Conservation (phyloP, 2,113 vertebrate genomes). For the Pangasianodon hypophthalmus region DNA sequence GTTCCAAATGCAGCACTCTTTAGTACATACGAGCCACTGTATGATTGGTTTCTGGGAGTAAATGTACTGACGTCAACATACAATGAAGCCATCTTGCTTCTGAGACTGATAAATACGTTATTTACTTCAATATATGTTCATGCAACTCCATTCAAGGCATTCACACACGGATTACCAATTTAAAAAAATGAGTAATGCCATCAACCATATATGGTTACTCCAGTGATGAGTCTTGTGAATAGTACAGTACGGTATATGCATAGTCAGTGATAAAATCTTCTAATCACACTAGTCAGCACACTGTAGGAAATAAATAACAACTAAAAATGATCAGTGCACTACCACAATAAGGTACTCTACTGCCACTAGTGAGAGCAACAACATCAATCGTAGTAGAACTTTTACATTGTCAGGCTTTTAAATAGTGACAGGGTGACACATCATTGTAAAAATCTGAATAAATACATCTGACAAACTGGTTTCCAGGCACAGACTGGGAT, state of each 20-base stretch:
- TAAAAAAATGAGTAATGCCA: constrained; percentile 26
- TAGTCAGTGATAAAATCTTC: constrained; percentile 67
- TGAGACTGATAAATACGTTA: constrained; percentile 27
- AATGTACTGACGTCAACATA: not conserved
- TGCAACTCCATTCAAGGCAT: constrained; percentile 41
- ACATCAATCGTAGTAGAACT: constrained; percentile 55
- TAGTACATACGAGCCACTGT: not conserved
- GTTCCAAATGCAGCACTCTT: not conserved
- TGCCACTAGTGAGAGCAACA: constrained; percentile 55
- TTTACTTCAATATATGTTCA: constrained; percentile 38
- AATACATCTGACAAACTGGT: not conserved
- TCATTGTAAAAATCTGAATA: not conserved
- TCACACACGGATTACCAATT: constrained; percentile 36
- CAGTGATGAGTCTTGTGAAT: constrained; percentile 52
- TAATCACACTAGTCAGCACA: constrained; percentile 62
- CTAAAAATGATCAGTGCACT: constrained; percentile 55
- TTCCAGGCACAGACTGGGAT: not conserved
- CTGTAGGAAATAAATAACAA: constrained; percentile 56
- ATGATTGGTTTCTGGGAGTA: not conserved
- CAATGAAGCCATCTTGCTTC: constrained; percentile 2
- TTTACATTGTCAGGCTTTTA: constrained; percentile 14
- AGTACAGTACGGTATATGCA: constrained; percentile 70
- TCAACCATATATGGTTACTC: constrained; percentile 40
- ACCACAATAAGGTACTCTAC: constrained; percentile 62
- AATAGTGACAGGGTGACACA: not conserved